Base-by-base conservation (phyloP, 2,113 vertebrate species). In the Tenebrosternarchus preto region DNA sequence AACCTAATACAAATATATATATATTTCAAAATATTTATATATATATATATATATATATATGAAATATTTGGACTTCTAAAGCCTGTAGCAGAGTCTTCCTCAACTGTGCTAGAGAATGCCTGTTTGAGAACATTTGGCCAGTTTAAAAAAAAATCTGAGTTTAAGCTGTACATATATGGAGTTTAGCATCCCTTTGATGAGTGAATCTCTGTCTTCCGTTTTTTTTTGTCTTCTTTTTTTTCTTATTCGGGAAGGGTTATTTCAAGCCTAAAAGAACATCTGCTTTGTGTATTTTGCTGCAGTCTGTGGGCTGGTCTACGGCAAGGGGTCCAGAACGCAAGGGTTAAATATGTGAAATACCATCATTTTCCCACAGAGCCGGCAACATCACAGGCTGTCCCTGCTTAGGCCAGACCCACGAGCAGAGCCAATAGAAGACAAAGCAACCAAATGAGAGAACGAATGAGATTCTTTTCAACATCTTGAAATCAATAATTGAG, bases 291-390 rank as follows among this genome's bases (percentile, higher is more conserved):
- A 71, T 81, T 83, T 73, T 77, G 73, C 70, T 70, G 72, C 69
- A 73, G 71, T 79, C 63, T 85, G 33, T 63, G 64, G 64, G 80
- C 61, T 70, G 74, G 43, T 63, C 72, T 82, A 43, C 74, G 80
- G 78, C 68, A 84, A 68, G 83, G 76, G 80, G 33, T 84, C 86
- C 74, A 77, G 76, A 53, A 53, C 77, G 84, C 71, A 73, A 71
- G 31, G 64, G 78, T 76, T 73, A 77, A 82, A 85, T 86, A 86
- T 86, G 83, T 64, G 61, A 85, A 87, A 88, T 87, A 83, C 85
- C 85, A 88, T 46, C 76, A 77, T 76, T 86, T 88, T 86, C 87
- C 87, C 87, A 88, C 84, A 88, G 78, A 70, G 56, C 43, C 11
- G 11, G 39, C 6, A 9, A 43, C 39, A 43, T 5, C 39, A 50